Evolutionary conservation across 2,113 vertebrate species (phyloP), one percentile per base, ranked within the genome.

Genomic region (Tichodroma muraria): DNA sequence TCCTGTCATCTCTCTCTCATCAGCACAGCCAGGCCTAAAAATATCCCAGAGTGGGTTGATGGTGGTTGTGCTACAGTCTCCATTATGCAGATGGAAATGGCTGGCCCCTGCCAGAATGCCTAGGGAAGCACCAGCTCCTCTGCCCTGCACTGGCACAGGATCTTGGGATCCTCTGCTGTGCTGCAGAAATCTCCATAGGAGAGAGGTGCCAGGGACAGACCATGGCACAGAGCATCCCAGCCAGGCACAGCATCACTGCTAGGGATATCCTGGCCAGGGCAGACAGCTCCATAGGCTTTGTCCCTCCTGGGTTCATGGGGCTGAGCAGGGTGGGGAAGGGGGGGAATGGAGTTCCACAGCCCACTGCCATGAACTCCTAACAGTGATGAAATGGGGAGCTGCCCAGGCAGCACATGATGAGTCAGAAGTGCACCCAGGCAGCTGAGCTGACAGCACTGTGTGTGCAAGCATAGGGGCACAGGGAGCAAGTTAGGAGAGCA

Each of bases 21-120:
- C 22, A 4, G 60, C 63, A 52, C 27, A 76, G 50, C 44, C 38
- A 94, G 84, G 47, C 31, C 92, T 96, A 96, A 95, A 96, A 97
- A 95, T 94, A 96, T 42, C 85, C 87, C 6, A 1, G 73, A 94
- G 92, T 81, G 61, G 91, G 93, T 52, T 11, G 89, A 42, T n/a
- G 33, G 52, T 40, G 47, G 80, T 10, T 87, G 82, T 44, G 73
- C 76, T 89, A 44, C 40, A 60, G 80, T 42, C 79, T 85, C 90
- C 3, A 3, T 76, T 75, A 65, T 4, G 15, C 40, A 57, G 85
- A 80, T 53, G 66, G 49, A 81, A 91, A 89, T 6, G 57, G 76
- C 81, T 76, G 49, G 37, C 63, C 59, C 59, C 59, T 53, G 53
- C 50, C 63, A 71, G 59, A 91, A 72, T 8, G 13, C 72, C 52